A percentile compares a stretch with the other conserved stretches of the same genome.
Conservation (phyloP, 2,888 invertebrate species). For the Nebria salina region DNA sequence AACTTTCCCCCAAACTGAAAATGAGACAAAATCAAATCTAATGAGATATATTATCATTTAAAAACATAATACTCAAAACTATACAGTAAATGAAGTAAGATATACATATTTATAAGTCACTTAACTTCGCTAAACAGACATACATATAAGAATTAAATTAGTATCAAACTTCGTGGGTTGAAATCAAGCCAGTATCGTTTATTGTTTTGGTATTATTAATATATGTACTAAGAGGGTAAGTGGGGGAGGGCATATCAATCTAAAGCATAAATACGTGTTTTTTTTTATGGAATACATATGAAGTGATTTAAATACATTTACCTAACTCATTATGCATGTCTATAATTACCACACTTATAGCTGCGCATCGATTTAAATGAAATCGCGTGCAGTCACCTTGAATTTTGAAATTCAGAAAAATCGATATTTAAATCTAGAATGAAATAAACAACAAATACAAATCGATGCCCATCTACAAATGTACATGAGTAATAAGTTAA, state of each 20-base stretch:
- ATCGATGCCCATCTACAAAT: background rate
- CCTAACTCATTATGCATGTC: conserved; percentile 32
- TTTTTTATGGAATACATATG: conserved; percentile 41
- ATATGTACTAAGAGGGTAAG: background rate
- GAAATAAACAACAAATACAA: background rate
- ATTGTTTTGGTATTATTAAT: conserved; percentile 1
- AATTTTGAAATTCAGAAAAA: background rate
- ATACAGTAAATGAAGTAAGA: background rate
- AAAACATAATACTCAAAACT: background rate
- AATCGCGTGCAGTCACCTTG: background rate
- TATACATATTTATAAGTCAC: background rate
- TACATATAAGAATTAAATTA: background rate
- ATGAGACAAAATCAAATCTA: background rate
- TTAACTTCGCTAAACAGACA: background rate
- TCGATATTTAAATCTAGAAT: background rate
- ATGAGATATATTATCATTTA: background rate
- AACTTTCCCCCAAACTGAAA: background rate
- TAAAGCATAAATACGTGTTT: conserved; percentile 44
- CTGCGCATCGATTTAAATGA: conserved; percentile 23
- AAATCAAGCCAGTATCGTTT: background rate
- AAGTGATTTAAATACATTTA: conserved; percentile 44
- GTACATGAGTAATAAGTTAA: conserved; percentile 4
- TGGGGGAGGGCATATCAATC: conserved; percentile 9
- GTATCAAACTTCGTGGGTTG: background rate
- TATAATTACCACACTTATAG: conserved; percentile 22